Conservation (phyloP, 2,888 invertebrate genomes). For the Ceriagrion tenellum region DNA sequence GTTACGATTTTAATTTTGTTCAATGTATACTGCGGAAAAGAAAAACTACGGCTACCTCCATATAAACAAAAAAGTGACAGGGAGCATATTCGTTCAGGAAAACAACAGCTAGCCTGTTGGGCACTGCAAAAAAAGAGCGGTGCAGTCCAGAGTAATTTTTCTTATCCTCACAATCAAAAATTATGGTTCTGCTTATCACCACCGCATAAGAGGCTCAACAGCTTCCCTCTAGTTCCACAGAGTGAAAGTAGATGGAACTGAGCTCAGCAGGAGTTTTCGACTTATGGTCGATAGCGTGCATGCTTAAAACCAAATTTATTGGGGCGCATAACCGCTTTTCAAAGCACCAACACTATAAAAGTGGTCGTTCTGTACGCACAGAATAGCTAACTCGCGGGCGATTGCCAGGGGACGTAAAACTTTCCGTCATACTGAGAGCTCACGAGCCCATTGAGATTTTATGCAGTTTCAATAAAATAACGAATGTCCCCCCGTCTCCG, state of each 20-base stretch:
- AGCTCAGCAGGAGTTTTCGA: neutral
- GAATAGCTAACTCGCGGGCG: neutral
- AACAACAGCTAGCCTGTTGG: neutral
- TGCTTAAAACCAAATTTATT: conserved; percentile 19
- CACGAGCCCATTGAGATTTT: conserved; percentile 4
- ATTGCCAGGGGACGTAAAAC: neutral
- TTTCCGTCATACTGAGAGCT: neutral
- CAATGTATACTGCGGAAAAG: too few species aligned
- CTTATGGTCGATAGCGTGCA: neutral
- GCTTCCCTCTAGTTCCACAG: neutral
- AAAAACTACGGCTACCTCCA: too few species aligned
- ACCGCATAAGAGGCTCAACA: neutral
- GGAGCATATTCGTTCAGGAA: too few species aligned
- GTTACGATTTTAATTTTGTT: too few species aligned
- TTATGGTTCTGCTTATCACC: neutral
- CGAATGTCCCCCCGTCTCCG: neutral
- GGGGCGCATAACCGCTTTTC: neutral
- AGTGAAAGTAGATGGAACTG: neutral
- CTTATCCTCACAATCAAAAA: neutral
- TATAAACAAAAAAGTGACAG: too few species aligned
- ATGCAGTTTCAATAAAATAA: conserved; percentile 47
- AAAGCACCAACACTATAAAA: neutral
- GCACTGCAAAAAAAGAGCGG: neutral
- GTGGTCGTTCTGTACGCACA: neutral
- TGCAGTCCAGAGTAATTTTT: neutral